Percentiles rank a stretch among this genome's conserved stretches.
Evolutionary conservation across 2,797 vertebrate genomes (phyloP).

Genomic region (Kryptopterus vitreolus): DNA sequence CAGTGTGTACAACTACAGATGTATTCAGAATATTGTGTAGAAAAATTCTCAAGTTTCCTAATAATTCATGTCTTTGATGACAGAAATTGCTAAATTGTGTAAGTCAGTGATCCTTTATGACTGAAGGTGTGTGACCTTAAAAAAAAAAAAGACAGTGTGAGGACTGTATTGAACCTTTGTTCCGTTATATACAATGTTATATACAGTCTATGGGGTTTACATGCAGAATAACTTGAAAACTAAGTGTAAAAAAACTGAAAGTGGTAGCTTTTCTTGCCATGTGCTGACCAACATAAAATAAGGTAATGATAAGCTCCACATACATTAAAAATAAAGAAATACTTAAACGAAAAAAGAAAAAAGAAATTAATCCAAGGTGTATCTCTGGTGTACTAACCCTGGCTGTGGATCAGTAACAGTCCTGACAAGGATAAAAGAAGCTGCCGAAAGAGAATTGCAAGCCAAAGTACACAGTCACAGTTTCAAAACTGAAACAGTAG

Average conservation of each 20-base stretch:
- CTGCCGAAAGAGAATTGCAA: background rate
- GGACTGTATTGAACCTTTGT: background rate
- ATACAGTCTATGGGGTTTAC: background rate
- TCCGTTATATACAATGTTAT: too few relatives aligned
- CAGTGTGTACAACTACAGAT: background rate
- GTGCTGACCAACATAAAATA: background rate
- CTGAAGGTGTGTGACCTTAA: background rate
- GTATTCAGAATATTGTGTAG: background rate
- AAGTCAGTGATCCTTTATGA: background rate
- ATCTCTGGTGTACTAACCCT: background rate
- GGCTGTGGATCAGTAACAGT: background rate
- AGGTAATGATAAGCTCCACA: background rate
- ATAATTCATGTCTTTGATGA: background rate
- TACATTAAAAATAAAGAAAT: background rate
- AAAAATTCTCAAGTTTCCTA: background rate
- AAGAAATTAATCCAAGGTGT: background rate
- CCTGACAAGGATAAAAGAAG: background rate
- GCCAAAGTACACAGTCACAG: constrained; percentile 5
- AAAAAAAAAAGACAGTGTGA: too few relatives aligned
- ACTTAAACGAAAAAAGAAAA: too few relatives aligned
- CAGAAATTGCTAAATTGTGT: background rate
- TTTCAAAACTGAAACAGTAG: background rate
- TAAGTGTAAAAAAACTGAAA: too few relatives aligned
- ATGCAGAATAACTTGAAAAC: background rate
- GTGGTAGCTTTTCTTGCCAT: too few relatives aligned